Base-by-base conservation (phyloP, 2,888 invertebrate genomes). In the Dynastes maya region DNA sequence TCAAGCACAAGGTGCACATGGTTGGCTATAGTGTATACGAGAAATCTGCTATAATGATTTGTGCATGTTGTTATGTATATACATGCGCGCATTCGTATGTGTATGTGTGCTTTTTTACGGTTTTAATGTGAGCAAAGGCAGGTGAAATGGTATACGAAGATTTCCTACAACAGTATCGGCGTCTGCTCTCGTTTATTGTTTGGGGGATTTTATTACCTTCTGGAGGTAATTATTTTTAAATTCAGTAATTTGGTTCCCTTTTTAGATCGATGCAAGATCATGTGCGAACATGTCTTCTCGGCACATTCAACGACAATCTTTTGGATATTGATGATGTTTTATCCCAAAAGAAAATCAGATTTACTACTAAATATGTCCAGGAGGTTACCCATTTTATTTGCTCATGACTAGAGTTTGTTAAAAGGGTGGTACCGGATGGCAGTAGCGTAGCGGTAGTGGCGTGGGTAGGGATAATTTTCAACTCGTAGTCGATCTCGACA, bases 121-220 rank as follows among this genome's bases (percentile, higher is more conserved):
- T 81, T 77, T 80, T 82, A 82, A 84, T 84, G 78, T 81, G 82
- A 79, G 77, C 80, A 82, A 83, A 80, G 81, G 83, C 84, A 84
- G 84, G 84, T 84, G 84, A 82, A 58, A 58, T 61, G 72, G 51
- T 68, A 68, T n/a, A 68, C 68, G 49, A 51, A 68, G 29, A 51
- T 22, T 68, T 51, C 16, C 40, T 68, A 29, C 11, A 32, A 27
- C 29, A 51, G 29, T 13, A 51, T 9, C n/a, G 55, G 49, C 40
- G 51, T 68, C 68, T n/a, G 68, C 51, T 27, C 51, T 11, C 27
- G 51, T 68, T 29, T 68, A 16, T 22, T 29, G 65, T 68, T 29
- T 8, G 22, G 55, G 55, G 51, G 27, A 49, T 51, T 68, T 13
- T 68, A 51, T 68, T 68, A 29, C 63, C 9, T 68, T 29, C n/a